Conservation (phyloP, 1,140 invertebrate species). For the Pogonognathellus flavescens region DNA sequence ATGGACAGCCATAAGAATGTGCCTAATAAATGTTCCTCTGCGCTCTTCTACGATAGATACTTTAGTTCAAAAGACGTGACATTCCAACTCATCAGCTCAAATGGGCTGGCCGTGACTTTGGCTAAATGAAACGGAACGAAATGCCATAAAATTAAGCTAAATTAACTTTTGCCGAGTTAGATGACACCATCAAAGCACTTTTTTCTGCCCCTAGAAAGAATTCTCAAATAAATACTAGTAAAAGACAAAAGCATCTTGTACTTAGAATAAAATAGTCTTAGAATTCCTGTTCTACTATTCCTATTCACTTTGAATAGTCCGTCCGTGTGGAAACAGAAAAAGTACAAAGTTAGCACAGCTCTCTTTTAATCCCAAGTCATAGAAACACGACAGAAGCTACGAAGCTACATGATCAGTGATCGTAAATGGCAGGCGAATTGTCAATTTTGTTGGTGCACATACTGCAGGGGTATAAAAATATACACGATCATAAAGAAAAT, state of each 20-base stretch:
- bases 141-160: constrained; percentile 49
- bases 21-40: constrained; percentile 9
- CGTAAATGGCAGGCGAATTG: not conserved
- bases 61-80: constrained; percentile 42
- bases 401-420: not conserved
- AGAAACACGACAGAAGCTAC: not conserved
- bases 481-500: not conserved
- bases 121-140: constrained; percentile 58
- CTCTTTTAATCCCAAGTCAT: not conserved
- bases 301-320: not conserved
- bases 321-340: not conserved
- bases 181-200: constrained; percentile 40
- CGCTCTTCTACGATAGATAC: constrained; percentile 1
- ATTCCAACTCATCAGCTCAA: constrained; percentile 58
- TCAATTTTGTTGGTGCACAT: not conserved
- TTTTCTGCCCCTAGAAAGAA: not conserved
- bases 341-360: not conserved
- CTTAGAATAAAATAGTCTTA: too few species aligned
- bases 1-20: constrained; percentile 24
- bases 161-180: constrained; percentile 44
- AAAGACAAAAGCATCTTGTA: too few species aligned
- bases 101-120: constrained; percentile 58
- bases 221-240: not conserved
- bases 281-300: not conserved
- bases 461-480: not conserved